Evolutionary conservation across 2,113 vertebrate genomes (phyloP).

Genomic region (Pollimyrus isidori): DNA sequence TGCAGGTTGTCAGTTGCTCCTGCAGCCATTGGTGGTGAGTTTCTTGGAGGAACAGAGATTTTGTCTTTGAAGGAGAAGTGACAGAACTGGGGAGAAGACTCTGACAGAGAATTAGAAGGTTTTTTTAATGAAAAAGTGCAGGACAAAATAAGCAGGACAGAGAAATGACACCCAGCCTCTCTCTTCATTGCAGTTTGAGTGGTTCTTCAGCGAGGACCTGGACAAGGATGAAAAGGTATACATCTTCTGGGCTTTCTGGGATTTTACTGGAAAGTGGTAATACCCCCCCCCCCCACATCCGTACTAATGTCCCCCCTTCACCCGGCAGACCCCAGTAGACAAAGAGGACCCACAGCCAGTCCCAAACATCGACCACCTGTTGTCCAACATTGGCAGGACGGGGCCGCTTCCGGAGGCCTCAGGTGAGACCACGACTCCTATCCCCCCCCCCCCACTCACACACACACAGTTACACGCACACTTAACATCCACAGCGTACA

Average conservation of each 20-base stretch:
- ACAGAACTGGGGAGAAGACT: not conserved
- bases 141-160: not conserved
- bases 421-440: slow-evolving; percentile 66
- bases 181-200: slow-evolving; percentile 49
- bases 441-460: not conserved
- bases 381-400: no score
- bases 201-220: slow-evolving; percentile 89
- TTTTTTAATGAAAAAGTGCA: not conserved
- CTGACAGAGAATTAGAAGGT: not conserved
- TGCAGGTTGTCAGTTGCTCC: not conserved
- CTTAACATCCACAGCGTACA: not conserved
- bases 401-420: slow-evolving; percentile 74
- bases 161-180: not conserved
- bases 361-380: no score
- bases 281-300: no score
- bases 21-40: not conserved
- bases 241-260: not conserved
- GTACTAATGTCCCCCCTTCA: no score
- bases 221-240: slow-evolving; percentile 90
- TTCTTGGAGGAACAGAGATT: not conserved
- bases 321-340: no score
- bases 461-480: not conserved
- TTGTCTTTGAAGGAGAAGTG: not conserved
- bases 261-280: not conserved
- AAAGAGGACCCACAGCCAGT: no score